phyloP scores from a whole-genome alignment of 2,888 invertebrate genomes.

The Drosophila hamatofila region DNA sequence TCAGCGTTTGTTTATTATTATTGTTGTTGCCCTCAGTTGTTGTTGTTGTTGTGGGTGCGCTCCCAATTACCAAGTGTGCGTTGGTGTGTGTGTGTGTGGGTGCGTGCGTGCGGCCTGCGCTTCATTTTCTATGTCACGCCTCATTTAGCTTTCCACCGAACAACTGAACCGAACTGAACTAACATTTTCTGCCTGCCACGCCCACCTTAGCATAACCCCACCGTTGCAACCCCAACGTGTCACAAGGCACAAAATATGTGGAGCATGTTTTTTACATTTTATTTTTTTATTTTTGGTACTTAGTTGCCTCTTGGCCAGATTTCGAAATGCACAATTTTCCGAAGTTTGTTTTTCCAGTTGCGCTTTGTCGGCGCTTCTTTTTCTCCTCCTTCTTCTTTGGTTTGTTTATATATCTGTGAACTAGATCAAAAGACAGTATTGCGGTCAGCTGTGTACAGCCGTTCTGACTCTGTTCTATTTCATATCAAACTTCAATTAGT shows the following conservation, averaged over 20 bases:
- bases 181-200: slow-evolving; percentile 20
- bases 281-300: slow-evolving; percentile 7
- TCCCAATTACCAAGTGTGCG: slow-evolving; percentile 60
- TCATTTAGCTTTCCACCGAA: slow-evolving; percentile 76
- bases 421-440: slow-evolving; percentile 61
- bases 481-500: slow-evolving; percentile 39
- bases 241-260: slow-evolving; percentile 41
- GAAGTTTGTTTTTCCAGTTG: slow-evolving; percentile 14
- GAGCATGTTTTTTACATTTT: slow-evolving; percentile 45
- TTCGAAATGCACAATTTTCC: slow-evolving; percentile 54
- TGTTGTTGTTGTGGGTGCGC: slow-evolving; percentile 47
- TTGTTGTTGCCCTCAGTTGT: slow-evolving; percentile 12
- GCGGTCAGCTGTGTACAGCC: slow-evolving; percentile 48
- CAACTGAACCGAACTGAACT: slow-evolving; percentile 40
- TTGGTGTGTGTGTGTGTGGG: slow-evolving; percentile 8
- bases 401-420: slow-evolving; percentile 36
- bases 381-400: neutral
- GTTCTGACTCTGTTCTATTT: slow-evolving; percentile 7
- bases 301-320: slow-evolving; percentile 48
- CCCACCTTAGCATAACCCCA: neutral
- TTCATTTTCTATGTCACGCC: slow-evolving; percentile 74
- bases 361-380: neutral
- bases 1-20: slow-evolving; percentile 30
- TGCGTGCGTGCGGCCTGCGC: slow-evolving; percentile 36
- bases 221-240: slow-evolving; percentile 14